These are phyloP conservation scores for Smithornis capensis DNA, from an alignment of 2,113 vertebrate genomes.

Conservation along the genomic window DNA sequence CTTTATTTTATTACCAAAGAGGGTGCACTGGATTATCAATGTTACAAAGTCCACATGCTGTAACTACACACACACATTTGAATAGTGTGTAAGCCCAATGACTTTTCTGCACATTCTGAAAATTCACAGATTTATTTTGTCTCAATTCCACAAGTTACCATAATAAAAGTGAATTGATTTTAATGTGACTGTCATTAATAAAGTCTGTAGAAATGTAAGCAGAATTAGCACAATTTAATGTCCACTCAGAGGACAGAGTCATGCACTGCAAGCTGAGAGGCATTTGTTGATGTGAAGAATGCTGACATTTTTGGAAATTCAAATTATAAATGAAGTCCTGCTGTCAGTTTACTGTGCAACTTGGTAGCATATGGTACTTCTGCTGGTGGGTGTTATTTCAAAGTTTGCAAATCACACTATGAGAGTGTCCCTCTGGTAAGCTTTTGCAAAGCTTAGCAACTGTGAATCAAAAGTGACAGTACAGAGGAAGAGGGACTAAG, in stretches of 20 bases:
- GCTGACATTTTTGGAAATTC: constrained; percentile 79
- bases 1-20: constrained; percentile 68
- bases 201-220: not conserved
- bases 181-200: constrained; percentile 1
- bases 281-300: constrained; percentile 69
- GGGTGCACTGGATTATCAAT: constrained; percentile 41
- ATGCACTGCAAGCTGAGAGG: constrained; percentile 53
- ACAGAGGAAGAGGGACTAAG: constrained; percentile 65
- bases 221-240: constrained; percentile 42
- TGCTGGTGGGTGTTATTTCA: constrained; percentile 83
- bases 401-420: constrained; percentile 81
- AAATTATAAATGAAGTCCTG: constrained; percentile 75
- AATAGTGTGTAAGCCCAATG: not conserved
- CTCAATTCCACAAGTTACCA: not conserved
- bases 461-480: constrained; percentile 80
- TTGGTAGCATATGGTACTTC: constrained; percentile 78
- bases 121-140: constrained; percentile 35
- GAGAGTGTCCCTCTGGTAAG: constrained; percentile 80
- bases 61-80: not conserved
- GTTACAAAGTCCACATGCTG: constrained; percentile 32
- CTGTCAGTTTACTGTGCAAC: constrained; percentile 76
- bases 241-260: constrained; percentile 46
- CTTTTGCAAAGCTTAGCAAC: constrained; percentile 77
- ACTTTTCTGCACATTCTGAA: not conserved
- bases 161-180: not conserved